A percentile compares a stretch with the other conserved stretches of the same genome.
Conservation (phyloP, 2,888 invertebrate species). For the Petrolisthes manimaculis region DNA sequence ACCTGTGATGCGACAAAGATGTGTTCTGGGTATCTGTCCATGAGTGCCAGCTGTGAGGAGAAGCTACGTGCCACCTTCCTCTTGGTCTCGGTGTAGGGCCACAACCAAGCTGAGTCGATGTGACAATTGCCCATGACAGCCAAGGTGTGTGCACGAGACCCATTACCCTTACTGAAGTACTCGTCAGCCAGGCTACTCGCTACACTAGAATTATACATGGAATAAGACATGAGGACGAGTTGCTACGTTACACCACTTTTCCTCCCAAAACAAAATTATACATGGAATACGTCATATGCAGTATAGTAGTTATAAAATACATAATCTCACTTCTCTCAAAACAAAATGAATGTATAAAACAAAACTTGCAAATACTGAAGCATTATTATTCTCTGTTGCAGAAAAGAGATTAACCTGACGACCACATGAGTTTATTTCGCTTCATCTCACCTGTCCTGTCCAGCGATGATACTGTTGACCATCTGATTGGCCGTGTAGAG, state of each 20-base stretch:
- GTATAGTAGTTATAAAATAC: background rate
- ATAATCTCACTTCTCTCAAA: no score
- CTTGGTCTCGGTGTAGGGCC: slow-evolving; percentile 73
- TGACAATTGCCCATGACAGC: slow-evolving; percentile 73
- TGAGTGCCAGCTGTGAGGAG: slow-evolving; percentile 71
- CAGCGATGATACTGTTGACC: slow-evolving; percentile 70
- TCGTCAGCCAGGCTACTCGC: slow-evolving; percentile 69
- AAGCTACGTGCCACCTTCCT: slow-evolving; percentile 73
- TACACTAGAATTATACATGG: slow-evolving; percentile 66
- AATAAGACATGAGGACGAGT: no score
- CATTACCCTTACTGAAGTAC: slow-evolving; percentile 71
- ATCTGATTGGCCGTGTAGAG: slow-evolving; percentile 72
- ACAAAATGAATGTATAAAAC: no score
- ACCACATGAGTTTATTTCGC: background rate
- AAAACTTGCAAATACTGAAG: background rate
- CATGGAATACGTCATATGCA: background rate
- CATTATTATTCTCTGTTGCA: background rate
- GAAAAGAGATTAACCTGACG: background rate
- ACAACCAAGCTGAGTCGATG: slow-evolving; percentile 74
- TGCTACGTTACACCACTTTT: background rate
- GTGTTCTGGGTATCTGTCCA: slow-evolving; percentile 72
- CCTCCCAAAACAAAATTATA: background rate
- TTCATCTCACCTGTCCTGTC: slow-evolving; percentile 66
- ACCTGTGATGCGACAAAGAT: slow-evolving; percentile 73
- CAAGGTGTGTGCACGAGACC: slow-evolving; percentile 70